phyloP scores from a whole-genome alignment of 2,797 vertebrate species.

The Melanotaenia trifasciata region DNA sequence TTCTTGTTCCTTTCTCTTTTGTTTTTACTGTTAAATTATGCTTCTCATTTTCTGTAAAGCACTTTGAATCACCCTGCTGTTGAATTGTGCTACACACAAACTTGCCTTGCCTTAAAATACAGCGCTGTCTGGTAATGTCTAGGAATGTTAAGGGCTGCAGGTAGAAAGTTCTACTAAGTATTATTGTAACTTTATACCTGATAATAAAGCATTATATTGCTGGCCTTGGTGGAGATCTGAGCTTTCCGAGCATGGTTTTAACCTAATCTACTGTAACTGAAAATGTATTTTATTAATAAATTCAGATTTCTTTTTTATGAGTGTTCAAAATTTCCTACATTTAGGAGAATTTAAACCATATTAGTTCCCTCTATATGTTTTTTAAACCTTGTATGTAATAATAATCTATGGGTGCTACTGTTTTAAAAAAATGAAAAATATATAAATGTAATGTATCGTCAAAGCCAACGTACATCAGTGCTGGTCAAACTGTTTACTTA shows the following conservation, averaged over 20 bases:
- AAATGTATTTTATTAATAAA: background rate
- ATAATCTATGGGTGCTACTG: background rate
- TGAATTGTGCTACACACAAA: no score
- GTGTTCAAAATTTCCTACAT: background rate
- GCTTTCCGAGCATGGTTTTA: no score
- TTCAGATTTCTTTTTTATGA: background rate
- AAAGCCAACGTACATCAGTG: constrained; percentile 1
- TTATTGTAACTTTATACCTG: background rate
- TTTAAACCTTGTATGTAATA: background rate
- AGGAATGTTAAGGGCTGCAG: background rate
- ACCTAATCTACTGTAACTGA: no score
- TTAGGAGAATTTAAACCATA: background rate
- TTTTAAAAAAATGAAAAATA: background rate
- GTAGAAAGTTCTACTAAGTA: background rate
- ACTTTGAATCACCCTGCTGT: no score
- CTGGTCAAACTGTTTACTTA: constrained; percentile 76
- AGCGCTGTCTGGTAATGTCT: background rate
- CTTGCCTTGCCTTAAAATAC: background rate
- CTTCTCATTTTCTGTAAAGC: no score
- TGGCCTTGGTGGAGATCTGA: no score
- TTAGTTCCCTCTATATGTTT: background rate
- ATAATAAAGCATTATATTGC: no score
- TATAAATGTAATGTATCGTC: background rate
- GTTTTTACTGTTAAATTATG: no score
- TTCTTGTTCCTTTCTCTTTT: no score